Percentiles rank a stretch among this genome's conserved stretches.
Conservation (phyloP, 1,140 invertebrate species). For the Temnothorax curvispinosus region DNA sequence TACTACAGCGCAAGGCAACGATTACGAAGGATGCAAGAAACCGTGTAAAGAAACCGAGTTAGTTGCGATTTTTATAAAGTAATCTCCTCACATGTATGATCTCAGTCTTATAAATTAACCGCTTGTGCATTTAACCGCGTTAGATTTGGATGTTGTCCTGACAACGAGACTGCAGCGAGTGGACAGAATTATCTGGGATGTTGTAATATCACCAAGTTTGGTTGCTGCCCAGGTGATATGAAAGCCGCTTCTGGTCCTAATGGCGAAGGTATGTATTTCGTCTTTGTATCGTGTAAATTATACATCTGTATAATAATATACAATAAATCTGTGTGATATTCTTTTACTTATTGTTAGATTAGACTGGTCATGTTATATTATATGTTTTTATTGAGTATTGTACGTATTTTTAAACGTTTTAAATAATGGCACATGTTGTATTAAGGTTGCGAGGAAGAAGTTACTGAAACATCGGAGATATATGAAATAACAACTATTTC, state of each 20-base stretch:
- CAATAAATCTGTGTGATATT: neutral
- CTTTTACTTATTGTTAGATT: neutral
- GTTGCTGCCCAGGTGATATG: constrained; percentile 92
- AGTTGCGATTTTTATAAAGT: constrained; percentile 66
- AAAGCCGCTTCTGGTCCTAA: constrained; percentile 90
- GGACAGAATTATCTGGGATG: constrained; percentile 88
- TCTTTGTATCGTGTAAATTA: neutral
- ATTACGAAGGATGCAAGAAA: constrained; percentile 93
- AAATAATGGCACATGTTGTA: neutral
- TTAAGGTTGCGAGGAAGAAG: constrained; percentile 75
- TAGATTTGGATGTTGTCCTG: constrained; percentile 89
- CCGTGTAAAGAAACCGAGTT: constrained; percentile 89
- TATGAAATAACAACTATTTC: constrained; percentile 75
- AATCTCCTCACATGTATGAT: neutral
- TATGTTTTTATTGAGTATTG: neutral
- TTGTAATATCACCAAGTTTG: constrained; percentile 88
- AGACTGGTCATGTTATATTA: neutral
- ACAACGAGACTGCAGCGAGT: constrained; percentile 87
- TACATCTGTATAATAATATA: neutral
- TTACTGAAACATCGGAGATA: constrained; percentile 61
- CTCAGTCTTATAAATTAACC: neutral
- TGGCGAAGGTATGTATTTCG: constrained; percentile 85
- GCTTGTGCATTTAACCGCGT: neutral
- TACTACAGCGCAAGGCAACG: constrained; percentile 92
- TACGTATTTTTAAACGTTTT: neutral